Evolutionary conservation across 2,797 vertebrate species (phyloP).

Genomic region (Eleutherodactylus coqui): DNA sequence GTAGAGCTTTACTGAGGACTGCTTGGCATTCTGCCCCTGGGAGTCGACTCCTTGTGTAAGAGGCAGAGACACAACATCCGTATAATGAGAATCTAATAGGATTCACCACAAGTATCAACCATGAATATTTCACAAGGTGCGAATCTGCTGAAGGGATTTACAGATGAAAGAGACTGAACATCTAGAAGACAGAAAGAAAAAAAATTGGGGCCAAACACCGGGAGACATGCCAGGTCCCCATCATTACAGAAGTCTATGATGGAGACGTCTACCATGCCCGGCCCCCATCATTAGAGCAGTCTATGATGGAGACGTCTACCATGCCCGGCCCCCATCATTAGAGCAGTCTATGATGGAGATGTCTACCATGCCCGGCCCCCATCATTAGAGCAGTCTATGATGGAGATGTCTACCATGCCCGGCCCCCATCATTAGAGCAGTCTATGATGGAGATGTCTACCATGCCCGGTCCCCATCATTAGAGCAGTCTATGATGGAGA

Average conservation of each 20-base stretch:
- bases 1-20: not conserved
- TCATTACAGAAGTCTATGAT: not conserved
- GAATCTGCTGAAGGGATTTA: not conserved
- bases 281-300: not conserved
- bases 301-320: not conserved
- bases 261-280: not conserved
- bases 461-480: not conserved
- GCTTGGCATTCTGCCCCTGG: not conserved
- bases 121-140: constrained; percentile 7
- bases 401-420: not conserved
- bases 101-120: constrained; percentile 1
- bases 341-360: not conserved
- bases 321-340: not conserved
- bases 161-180: not conserved
- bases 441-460: not conserved
- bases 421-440: not conserved
- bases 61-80: not conserved
- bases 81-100: constrained; percentile 17
- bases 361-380: not conserved
- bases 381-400: not conserved
- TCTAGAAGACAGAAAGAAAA: not conserved
- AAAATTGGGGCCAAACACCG: not conserved
- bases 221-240: no score
- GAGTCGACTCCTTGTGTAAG: not conserved
- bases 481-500: not conserved